phyloP scores from a whole-genome alignment of 2,888 invertebrate species.

The Elgonia sp. region DNA sequence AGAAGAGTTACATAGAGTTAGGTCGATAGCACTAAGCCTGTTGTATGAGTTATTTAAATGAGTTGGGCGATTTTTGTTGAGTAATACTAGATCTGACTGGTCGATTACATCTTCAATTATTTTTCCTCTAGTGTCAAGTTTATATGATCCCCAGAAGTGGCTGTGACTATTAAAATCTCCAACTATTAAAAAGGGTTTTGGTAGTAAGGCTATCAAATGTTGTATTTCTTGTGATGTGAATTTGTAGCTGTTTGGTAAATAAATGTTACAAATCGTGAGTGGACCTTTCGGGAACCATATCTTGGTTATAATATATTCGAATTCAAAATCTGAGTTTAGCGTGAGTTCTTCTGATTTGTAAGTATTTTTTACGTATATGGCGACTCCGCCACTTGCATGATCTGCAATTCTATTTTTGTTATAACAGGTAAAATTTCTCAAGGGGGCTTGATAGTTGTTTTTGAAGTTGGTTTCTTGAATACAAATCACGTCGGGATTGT shows the following conservation, averaged over 20 bases:
- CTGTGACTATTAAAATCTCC: conserved; percentile 79
- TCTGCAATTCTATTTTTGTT: not conserved
- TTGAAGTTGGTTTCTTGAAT: conserved; percentile 40
- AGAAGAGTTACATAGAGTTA: not conserved
- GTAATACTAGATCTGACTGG: conserved; percentile 43
- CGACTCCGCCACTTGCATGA: conserved; percentile 34
- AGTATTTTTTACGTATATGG: conserved; percentile 7
- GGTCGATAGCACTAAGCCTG: not conserved
- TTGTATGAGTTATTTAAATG: conserved; percentile 57
- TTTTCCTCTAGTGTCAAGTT: conserved; percentile 69
- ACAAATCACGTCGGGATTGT: not conserved
- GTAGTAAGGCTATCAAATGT: conserved; percentile 74
- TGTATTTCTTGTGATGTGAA: conserved; percentile 50
- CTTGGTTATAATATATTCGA: conserved; percentile 46
- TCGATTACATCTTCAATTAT: conserved; percentile 67
- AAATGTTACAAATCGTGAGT: conserved; percentile 73
- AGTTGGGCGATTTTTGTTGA: conserved; percentile 62
- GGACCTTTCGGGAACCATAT: conserved; percentile 38
- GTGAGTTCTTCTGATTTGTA: conserved; percentile 43
- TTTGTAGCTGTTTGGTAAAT: conserved; percentile 64
- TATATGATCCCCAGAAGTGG: conserved; percentile 70
- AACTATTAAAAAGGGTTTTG: conserved; percentile 75
- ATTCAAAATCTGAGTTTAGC: conserved; percentile 67
- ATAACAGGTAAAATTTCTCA: not conserved
- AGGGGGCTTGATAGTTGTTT: not conserved